Evolutionary conservation across 2,797 vertebrate genomes (phyloP), one percentile per base, ranked within the genome.

Genomic region (Gymnothorax reevesii): DNA sequence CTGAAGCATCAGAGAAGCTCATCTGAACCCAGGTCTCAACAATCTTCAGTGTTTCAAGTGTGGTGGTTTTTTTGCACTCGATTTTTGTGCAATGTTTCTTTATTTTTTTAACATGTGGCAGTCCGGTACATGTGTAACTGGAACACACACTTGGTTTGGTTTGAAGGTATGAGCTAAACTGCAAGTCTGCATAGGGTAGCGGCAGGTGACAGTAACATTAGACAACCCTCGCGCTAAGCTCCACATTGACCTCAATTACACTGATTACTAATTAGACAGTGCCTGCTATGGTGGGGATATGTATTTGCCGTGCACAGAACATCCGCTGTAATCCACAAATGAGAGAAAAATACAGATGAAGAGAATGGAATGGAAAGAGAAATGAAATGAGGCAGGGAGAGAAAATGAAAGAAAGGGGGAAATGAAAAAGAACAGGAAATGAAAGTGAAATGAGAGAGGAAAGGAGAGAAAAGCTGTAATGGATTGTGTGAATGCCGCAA

Each of bases 201-300:
- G 33, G 33, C 2, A 2, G 64, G 20, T 17, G 64, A 66, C 20
- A n/a, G 22, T 6, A 66, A 66, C 4, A n/a, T 66, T 66, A 22
- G 27, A n/a, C 52, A 57, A 82, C 57, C 42, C 54, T 12, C 10
- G n/a, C 55, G n/a, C 79, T 57, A 55, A 52, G 55, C 79, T 82
- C 55, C 55, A 27, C 7, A 7, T 82, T 55, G 77, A 82, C 20
- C 33, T 82, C 77, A 55, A n/a, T 17, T 25, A 13, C 57, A 82
- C 80, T 57, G 13, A 59, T 82, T 82, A 57, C 80, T 82, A 82
- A 82, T 82, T 3, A 82, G 80, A 82, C 54, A 3, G 75, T 79
- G 52, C 54, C 75, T 42, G 33, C 22, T 52, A 42, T 42, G 75
- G 7, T 8, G 75, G 7, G 75, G 33, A 13, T 13, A 27, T 82